These are phyloP conservation scores for Argyresthia albistria DNA, from an alignment of 2,888 invertebrate genomes.

Conservation along the genomic window DNA sequence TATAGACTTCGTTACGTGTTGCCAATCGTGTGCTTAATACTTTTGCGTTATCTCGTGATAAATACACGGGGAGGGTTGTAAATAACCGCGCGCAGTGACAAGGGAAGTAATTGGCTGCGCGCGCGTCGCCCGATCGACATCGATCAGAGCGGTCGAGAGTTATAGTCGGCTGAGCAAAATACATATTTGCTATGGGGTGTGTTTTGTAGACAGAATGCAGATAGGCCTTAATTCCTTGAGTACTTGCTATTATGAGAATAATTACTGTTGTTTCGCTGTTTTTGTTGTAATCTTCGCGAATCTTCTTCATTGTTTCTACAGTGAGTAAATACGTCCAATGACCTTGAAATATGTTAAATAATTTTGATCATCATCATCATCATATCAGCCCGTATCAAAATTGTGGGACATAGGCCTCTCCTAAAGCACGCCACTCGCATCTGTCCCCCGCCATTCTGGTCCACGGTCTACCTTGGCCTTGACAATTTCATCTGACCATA, in stretches of 20 bases:
- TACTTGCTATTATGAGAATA: neutral
- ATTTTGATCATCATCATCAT: too few species aligned
- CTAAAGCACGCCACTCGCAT: too few species aligned
- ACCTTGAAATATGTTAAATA: too few species aligned
- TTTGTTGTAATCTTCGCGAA: neutral
- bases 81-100: conserved; percentile 50
- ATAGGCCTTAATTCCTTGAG: neutral
- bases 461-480: too few species aligned
- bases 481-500: too few species aligned
- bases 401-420: too few species aligned
- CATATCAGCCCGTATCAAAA: too few species aligned
- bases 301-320: too few species aligned
- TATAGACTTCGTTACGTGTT: conserved; percentile 22
- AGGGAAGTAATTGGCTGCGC: conserved; percentile 49
- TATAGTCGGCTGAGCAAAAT: conserved; percentile 24
- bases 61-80: conserved; percentile 45
- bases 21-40: conserved; percentile 31
- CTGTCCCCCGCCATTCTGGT: too few species aligned
- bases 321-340: too few species aligned
- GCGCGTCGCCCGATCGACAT: conserved; percentile 20
- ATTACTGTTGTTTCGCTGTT: neutral
- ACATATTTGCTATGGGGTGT: neutral
- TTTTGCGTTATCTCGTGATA: conserved; percentile 42
- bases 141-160: conserved; percentile 28
- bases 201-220: neutral